Conservation (phyloP, 2,113 vertebrate genomes). For the Glaucomys volans region DNA sequence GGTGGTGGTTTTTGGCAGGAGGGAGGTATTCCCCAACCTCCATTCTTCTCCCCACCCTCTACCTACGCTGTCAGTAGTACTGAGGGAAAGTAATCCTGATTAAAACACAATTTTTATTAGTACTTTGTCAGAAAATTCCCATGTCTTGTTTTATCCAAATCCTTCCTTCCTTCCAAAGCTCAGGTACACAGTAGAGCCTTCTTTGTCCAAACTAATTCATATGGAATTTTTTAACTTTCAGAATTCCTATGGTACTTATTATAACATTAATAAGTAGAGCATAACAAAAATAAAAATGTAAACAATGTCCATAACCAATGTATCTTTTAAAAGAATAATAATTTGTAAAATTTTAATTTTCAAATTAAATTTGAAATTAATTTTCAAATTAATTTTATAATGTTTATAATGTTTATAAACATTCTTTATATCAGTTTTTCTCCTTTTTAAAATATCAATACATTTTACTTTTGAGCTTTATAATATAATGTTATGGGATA, state of each 20-base stretch:
- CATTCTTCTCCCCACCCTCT: rapidly evolving
- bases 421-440: too few relatives aligned
- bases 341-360: neutral
- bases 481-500: neutral
- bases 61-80: neutral
- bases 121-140: neutral
- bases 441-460: neutral
- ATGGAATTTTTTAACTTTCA: neutral
- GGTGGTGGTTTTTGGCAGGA: neutral
- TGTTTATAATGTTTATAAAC: too few relatives aligned
- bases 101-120: neutral
- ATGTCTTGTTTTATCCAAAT: neutral
- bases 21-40: neutral
- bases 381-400: too few relatives aligned
- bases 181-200: neutral
- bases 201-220: neutral
- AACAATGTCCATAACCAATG: neutral
- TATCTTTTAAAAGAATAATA: constrained; percentile 17
- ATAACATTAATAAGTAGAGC: neutral
- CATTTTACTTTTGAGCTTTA: neutral
- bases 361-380: too few relatives aligned
- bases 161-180: neutral
- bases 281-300: constrained; percentile 24
- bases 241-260: neutral
- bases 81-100: neutral